Conservation (phyloP, 1,140 invertebrate genomes). For the Pseudomyrmex dendroicus region DNA sequence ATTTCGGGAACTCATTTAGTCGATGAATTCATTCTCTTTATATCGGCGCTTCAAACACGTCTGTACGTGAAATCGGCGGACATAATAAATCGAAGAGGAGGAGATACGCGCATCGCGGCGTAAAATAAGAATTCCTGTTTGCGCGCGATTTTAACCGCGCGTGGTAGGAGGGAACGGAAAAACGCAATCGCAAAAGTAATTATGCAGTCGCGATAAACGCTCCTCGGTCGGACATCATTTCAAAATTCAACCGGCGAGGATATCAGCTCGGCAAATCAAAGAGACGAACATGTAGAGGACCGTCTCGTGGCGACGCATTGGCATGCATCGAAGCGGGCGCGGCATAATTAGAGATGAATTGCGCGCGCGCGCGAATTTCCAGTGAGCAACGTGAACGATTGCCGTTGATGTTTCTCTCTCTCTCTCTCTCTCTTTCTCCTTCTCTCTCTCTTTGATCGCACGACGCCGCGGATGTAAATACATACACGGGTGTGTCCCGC, state of each 20-base stretch:
- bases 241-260: background rate
- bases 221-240: background rate
- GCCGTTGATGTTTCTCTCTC: constrained; percentile 59
- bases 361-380: constrained; percentile 58
- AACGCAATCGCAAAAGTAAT: background rate
- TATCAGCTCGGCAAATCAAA: constrained; percentile 9
- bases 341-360: constrained; percentile 66
- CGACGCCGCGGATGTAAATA: constrained; percentile 37
- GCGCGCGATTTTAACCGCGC: background rate
- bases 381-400: constrained; percentile 24
- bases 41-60: constrained; percentile 21
- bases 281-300: background rate
- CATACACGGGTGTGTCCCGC: background rate
- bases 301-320: background rate
- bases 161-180: background rate
- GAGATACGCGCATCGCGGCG: background rate
- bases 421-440: too few relatives aligned
- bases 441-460: constrained; percentile 42
- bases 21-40: constrained; percentile 46
- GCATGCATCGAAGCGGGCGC: constrained; percentile 40
- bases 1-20: constrained; percentile 52
- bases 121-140: constrained; percentile 35
- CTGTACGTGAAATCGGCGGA: constrained; percentile 17
- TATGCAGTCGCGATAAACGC: constrained; percentile 10
- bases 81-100: background rate